Evolutionary conservation across 2,113 vertebrate species (phyloP).

Genomic region (Vulpes ferrilata): DNA sequence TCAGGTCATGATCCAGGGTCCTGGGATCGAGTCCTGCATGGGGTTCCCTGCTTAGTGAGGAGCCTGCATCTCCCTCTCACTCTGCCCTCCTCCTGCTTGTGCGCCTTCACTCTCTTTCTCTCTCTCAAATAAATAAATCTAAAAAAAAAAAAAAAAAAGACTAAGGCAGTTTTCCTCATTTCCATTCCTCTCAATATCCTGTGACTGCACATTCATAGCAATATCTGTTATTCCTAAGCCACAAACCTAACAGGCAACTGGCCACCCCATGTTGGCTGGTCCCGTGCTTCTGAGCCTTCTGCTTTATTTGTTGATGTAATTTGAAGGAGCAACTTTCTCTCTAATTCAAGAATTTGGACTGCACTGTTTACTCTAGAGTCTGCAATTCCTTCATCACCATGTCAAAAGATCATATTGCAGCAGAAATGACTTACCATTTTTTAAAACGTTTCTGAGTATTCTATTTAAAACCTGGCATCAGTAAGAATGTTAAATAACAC

Average conservation of each 20-base stretch:
- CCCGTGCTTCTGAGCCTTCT: not conserved
- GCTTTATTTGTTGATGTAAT: not conserved
- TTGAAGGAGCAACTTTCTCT: constrained; percentile 4
- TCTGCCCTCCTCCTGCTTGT: too few relatives aligned
- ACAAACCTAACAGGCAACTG: not conserved
- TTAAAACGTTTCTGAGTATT: constrained; percentile 18
- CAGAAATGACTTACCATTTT: not conserved
- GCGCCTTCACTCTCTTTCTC: too few relatives aligned
- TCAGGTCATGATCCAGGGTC: too few relatives aligned
- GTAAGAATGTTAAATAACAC: not conserved
- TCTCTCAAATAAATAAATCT: too few relatives aligned
- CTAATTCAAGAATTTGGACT: not conserved
- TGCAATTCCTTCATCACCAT: not conserved
- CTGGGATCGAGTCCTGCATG: too few relatives aligned
- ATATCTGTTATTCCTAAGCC: not conserved
- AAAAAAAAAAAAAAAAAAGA: not conserved
- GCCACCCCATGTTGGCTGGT: not conserved
- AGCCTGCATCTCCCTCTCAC: too few relatives aligned
- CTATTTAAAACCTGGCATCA: constrained; percentile 25
- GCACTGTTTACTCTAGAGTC: not conserved
- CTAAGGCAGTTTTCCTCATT: not conserved
- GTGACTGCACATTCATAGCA: not conserved
- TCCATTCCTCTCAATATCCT: not conserved
- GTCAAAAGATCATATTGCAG: not conserved
- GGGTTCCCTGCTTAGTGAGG: too few relatives aligned